Conservation (phyloP, 2,797 vertebrate genomes). For the Spondyliosoma cantharus region DNA sequence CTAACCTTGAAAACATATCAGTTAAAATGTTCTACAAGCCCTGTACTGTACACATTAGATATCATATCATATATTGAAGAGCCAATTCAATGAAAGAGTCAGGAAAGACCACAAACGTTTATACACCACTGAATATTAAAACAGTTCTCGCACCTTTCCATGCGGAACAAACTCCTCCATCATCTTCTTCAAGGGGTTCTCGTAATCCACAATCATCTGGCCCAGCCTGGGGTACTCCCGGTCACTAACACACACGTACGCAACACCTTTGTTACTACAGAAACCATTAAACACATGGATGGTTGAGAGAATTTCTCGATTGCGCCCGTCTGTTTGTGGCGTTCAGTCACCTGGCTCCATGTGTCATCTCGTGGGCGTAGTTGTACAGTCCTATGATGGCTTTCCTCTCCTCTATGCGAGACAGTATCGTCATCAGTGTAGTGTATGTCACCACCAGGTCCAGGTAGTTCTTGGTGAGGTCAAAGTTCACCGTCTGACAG, state of each 20-base stretch:
- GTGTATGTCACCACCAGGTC: constrained; percentile 98
- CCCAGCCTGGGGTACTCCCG: constrained; percentile 97
- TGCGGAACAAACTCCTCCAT: constrained; percentile 99
- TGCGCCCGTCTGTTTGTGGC: neutral
- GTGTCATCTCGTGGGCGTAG: constrained; percentile 99
- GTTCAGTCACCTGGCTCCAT: constrained; percentile 91
- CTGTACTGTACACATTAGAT: neutral
- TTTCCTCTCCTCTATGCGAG: constrained; percentile 98
- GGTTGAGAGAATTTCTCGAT: neutral
- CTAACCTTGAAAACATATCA: too few species aligned
- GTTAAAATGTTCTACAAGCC: too few species aligned
- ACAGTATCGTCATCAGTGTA: constrained; percentile 97
- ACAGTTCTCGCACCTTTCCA: constrained; percentile 87
- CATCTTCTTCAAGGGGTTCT: constrained; percentile 99
- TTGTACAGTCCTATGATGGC: constrained; percentile 98
- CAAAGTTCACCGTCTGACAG: constrained; percentile 95
- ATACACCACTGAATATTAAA: neutral
- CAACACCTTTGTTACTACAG: neutral
- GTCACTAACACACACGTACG: constrained; percentile 83
- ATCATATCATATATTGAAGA: too few species aligned
- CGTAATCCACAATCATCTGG: constrained; percentile 99
- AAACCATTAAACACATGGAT: neutral
- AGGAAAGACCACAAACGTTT: neutral
- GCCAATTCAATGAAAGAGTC: neutral
- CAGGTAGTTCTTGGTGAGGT: constrained; percentile 98